Evolutionary conservation across 2,113 vertebrate genomes (phyloP), one percentile per base, ranked within the genome.

Genomic region (Macroglossus sobrinus): DNA sequence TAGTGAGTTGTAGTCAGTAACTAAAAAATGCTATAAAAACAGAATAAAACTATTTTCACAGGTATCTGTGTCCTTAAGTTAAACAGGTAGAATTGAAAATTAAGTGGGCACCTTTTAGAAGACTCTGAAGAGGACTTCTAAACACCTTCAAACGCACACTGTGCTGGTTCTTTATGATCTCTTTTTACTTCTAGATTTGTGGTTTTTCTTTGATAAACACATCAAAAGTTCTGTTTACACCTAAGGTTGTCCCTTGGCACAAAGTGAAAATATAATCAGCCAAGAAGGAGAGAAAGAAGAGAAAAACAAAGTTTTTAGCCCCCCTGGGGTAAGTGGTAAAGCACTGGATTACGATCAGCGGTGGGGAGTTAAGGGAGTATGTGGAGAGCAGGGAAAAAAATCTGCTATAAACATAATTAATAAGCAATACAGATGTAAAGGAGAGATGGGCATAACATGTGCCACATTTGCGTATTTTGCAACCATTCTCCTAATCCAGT

Each of bases 261-360:
- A 45, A 72, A 82, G 90, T 68, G 35, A 95, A 96, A 95, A 93
- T 53, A 55, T 7, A 87, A 86, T 30, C 24, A 71, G 26, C 30
- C 93, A 9, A 72, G 38, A 38, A 74, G 71, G 30, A 43, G 33
- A 45, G 38, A 12, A 5, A 87, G 19, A 40, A 55, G 35, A n/a
- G n/a, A 19, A 10, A 91, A 50, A 38, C n/a, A 30, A 75, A 74
- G 50, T 40, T 72, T 74, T 80, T 45, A 84, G 43, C 7, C 30
- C 64, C 79, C n/a, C 9, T 28, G 24, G 61, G 66, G 35, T 84
- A 84, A 80, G 14, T 47, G 33, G 26, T 43, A 86, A 92, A 93
- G 28, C 22, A 13, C 63, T 61, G 21, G n/a, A 61, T 53, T n/a
- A 95, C 89, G 38, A 88, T 35, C 33, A 90, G 30, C 10, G 22